phyloP scores from a whole-genome alignment of 2,113 vertebrate genomes.

The Myocastor coypus region DNA sequence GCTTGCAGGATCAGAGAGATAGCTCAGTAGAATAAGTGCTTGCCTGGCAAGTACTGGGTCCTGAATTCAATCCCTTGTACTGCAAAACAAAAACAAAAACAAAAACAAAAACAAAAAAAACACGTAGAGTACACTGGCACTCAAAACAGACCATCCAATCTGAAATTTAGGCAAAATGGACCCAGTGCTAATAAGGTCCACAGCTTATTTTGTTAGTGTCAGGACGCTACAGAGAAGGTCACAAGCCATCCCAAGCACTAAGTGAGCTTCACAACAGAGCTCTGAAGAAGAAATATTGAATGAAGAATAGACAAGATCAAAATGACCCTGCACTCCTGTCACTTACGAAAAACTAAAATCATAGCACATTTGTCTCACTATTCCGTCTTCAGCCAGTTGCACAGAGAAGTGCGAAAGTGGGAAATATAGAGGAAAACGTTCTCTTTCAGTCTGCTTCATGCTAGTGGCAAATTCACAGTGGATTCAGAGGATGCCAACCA shows the following conservation, averaged over 20 bases:
- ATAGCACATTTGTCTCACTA: not conserved
- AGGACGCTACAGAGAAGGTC: conserved; percentile 78
- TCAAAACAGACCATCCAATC: conserved; percentile 41
- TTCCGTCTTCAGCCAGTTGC: not conserved
- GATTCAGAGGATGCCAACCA: not conserved
- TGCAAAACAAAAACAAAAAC: not conserved
- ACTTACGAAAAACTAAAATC: not conserved
- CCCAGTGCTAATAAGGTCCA: not conserved
- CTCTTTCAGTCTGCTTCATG: not conserved
- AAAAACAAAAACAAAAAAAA: too few species aligned
- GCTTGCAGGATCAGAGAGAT: not conserved
- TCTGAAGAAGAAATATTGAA: conserved; percentile 84
- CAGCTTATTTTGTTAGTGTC: conserved; percentile 67
- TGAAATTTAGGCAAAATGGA: conserved; percentile 63
- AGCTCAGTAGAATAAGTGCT: too few species aligned
- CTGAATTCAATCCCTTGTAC: too few species aligned
- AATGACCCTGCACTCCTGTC: conserved; percentile 76
- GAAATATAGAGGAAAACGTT: not conserved
- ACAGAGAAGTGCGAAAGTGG: not conserved
- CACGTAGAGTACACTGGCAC: not conserved
- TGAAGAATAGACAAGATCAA: conserved; percentile 77
- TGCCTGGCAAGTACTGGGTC: too few species aligned
- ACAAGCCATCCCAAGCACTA: conserved; percentile 85
- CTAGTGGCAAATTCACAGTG: not conserved
- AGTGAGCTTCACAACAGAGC: conserved; percentile 87